These are phyloP conservation scores for Cryptotis parvus DNA, from an alignment of 2,113 vertebrate genomes.

Conservation along the genomic window DNA sequence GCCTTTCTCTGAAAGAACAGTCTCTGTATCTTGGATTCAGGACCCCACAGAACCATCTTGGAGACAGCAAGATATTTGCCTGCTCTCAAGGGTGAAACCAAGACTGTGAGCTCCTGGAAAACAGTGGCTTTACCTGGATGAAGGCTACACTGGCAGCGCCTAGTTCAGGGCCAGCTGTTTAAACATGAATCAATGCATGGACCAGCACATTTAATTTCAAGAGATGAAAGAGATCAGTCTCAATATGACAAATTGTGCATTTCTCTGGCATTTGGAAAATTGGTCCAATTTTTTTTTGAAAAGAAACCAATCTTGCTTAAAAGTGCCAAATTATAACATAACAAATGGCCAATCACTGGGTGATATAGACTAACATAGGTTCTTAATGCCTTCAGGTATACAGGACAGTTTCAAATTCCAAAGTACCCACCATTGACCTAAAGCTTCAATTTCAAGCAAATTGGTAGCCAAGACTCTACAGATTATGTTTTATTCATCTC, in stretches of 20 bases:
- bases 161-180: no score
- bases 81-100: not conserved
- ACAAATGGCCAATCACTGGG: not conserved
- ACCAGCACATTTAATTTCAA: not conserved
- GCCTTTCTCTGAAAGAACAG: not conserved
- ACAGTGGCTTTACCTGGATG: not conserved
- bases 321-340: not conserved
- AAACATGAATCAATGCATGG: not conserved
- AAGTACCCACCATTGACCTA: not conserved
- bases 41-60: not conserved
- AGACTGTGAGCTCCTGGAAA: not conserved
- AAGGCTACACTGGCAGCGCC: not conserved
- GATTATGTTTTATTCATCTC: not conserved
- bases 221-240: not conserved
- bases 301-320: not conserved
- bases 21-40: not conserved
- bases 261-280: not conserved
- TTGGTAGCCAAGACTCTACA: not conserved
- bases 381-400: constrained; percentile 63
- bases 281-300: not conserved
- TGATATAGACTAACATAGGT: not conserved
- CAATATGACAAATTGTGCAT: not conserved
- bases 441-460: not conserved
- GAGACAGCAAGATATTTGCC: not conserved
- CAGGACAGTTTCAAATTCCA: not conserved